Evolutionary conservation across 1,140 invertebrate species (phyloP), one percentile per base, ranked within the genome.

Genomic region (Pachyrhynchus sulphureomaculatus): DNA sequence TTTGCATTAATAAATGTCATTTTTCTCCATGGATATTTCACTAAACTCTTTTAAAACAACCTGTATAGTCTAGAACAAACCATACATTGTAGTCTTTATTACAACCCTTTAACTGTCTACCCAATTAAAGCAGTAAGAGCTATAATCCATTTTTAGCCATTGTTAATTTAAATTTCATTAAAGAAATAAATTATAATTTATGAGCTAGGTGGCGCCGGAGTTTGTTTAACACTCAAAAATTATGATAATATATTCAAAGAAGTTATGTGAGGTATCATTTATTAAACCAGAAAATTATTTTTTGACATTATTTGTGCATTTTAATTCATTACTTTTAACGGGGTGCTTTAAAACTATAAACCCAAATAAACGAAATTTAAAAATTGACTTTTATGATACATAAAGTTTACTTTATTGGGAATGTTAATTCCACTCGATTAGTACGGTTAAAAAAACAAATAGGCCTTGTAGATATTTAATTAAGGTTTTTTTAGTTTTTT

Each of bases 201-300:
- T 54, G 59, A 36, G 20, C 24, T 34, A 47, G 37, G 23, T 61
- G 59, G 59, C 59, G 59, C 59, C 59, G 41, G 17, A 24, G 13
- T 42, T 54, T 45, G 49, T 53, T 53, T 33, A 61, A 54, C 59
- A 61, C 59, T 54, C 49, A 48, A 53, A 61, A 53, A 61, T 61
- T 61, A 61, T 61, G 59, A 5, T 53, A 61, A 61, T 61, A 42
- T 54, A 61, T 61, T 61, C 59, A 51, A 61, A 54, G 51, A 37
- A 18, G 47, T 61, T 53, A 61, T 37, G 42, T 60, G 56, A 61
- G 26, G 41, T 39, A 53, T 34, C 59, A 54, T 61, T 61, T 61
- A 45, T 61, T 61, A 61, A 61, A 41, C 37, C 47, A 17, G 56
- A 54, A 45, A 45, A 61, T 42, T 60, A 39, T 54, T 54, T 61